These are phyloP conservation scores for Nemotelus pantherinus DNA, from an alignment of 2,888 invertebrate genomes.

Conservation along the genomic window DNA sequence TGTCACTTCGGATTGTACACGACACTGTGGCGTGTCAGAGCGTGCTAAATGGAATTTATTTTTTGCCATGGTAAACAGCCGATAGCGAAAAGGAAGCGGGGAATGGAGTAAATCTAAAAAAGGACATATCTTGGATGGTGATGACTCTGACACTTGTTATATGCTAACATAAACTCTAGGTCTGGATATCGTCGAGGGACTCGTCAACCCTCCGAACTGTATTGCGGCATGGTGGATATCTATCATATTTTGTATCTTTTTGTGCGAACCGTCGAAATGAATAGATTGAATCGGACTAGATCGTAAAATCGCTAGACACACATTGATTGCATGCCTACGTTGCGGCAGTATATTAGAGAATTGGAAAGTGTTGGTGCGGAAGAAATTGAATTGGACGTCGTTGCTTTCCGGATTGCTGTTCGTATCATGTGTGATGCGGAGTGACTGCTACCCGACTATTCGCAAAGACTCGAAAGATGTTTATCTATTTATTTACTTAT, in stretches of 20 bases:
- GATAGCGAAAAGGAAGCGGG: conserved; percentile 5
- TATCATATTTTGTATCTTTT: conserved; percentile 45
- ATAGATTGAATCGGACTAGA: conserved; percentile 47
- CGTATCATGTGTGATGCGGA: background rate
- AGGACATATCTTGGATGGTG: conserved; percentile 19
- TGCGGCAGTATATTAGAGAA: conserved; percentile 55
- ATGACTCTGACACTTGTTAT: conserved; percentile 43
- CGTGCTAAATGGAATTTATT: conserved; percentile 43
- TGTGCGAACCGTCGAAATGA: conserved; percentile 31
- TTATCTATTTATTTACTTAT: conserved; percentile 2
- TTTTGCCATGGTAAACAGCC: conserved; percentile 9
- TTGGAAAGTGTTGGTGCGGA: conserved; percentile 64
- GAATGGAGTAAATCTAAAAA: conserved; percentile 35
- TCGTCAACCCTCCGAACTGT: conserved; percentile 23
- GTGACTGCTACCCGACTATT: background rate
- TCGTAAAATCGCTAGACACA: conserved; percentile 52
- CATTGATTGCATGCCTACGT: conserved; percentile 46
- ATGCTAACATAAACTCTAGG: conserved; percentile 1
- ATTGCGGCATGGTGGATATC: conserved; percentile 11
- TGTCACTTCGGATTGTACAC: conserved; percentile 37
- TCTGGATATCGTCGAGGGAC: conserved; percentile 6
- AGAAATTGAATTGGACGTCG: conserved; percentile 63
- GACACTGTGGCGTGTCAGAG: conserved; percentile 42
- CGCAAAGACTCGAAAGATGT: background rate
- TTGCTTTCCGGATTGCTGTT: conserved; percentile 25